Conservation (phyloP, 2,113 vertebrate species). For the Globicephala melas region DNA sequence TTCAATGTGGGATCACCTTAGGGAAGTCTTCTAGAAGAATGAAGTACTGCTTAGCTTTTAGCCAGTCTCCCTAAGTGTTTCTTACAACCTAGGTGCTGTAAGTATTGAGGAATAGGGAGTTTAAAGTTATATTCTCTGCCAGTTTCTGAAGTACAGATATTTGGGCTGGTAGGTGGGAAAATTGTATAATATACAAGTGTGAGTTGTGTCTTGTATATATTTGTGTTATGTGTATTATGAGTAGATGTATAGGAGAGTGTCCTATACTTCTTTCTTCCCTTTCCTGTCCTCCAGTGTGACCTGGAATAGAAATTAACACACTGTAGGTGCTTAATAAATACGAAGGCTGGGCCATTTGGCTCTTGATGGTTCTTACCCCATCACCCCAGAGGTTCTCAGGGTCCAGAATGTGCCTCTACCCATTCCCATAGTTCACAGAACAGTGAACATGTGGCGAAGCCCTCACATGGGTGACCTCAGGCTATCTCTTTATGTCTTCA, state of each 20-base stretch:
- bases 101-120: background rate
- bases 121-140: constrained; percentile 28
- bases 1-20: background rate
- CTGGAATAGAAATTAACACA: constrained; percentile 15
- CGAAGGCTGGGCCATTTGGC: background rate
- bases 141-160: constrained; percentile 13
- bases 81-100: background rate
- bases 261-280: background rate
- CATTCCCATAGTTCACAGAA: background rate
- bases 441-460: background rate
- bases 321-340: background rate
- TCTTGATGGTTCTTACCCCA: background rate
- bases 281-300: background rate
- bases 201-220: background rate
- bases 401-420: background rate
- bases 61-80: background rate
- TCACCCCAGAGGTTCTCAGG: background rate
- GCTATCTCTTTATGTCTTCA: background rate
- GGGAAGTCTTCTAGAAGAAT: background rate
- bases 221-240: background rate
- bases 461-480: background rate
- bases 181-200: background rate
- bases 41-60: background rate
- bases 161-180: background rate
- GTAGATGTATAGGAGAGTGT: background rate